phyloP scores from a whole-genome alignment of 2,113 vertebrate genomes.

The Pandion haliaetus region DNA sequence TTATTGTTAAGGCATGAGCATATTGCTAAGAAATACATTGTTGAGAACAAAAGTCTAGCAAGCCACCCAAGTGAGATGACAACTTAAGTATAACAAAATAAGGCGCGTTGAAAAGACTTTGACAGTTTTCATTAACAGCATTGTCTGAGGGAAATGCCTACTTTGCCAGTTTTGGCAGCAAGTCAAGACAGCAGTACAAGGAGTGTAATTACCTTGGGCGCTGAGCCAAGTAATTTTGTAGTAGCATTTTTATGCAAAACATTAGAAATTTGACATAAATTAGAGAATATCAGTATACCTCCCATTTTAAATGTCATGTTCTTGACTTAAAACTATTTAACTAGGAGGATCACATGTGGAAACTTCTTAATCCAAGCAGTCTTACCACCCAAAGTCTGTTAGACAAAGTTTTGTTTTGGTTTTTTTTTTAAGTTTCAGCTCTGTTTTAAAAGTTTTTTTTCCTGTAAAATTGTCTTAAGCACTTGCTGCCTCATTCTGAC shows the following conservation, averaged over 20 bases:
- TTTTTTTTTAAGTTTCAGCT: background rate
- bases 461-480: background rate
- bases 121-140: constrained; percentile 43
- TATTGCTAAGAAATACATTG: background rate
- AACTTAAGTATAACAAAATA: constrained; percentile 50
- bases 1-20: background rate
- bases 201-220: constrained; percentile 33
- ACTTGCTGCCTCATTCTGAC: background rate
- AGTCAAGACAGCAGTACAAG: background rate
- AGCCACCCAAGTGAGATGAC: constrained; percentile 26
- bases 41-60: background rate
- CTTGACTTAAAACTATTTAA: constrained; percentile 11
- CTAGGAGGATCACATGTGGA: background rate
- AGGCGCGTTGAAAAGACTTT: constrained; percentile 32
- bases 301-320: constrained; percentile 1
- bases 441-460: background rate
- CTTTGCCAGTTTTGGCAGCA: constrained; percentile 1
- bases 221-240: constrained; percentile 13
- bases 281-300: background rate
- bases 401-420: background rate
- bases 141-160: constrained; percentile 35
- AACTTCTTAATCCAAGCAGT: background rate
- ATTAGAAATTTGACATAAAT: constrained; percentile 33
- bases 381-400: background rate
- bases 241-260: constrained; percentile 27